Conservation (phyloP, 2,113 vertebrate species). For the Crotalus horridus region DNA sequence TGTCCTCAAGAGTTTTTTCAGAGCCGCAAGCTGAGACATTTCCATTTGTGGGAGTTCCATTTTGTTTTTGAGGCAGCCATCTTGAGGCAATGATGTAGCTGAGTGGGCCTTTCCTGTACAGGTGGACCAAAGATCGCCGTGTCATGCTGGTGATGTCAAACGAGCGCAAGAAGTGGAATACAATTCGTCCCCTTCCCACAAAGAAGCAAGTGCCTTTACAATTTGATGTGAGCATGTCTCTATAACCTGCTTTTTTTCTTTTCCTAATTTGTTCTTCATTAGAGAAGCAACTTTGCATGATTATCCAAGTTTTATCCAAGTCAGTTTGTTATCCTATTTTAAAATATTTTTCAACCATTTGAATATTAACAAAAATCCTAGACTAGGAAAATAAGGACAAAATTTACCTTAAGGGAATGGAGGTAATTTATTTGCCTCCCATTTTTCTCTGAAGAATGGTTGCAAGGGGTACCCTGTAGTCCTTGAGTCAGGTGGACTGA, state of each 20-base stretch:
- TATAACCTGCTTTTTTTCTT: slow-evolving; percentile 20
- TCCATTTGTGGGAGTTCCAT: background rate
- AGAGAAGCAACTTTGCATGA: background rate
- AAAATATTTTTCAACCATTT: background rate
- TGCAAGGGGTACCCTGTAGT: too few species aligned
- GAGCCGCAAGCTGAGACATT: background rate
- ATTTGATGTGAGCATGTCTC: slow-evolving; percentile 86
- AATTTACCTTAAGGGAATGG: background rate
- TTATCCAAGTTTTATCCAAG: background rate
- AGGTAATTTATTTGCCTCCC: background rate
- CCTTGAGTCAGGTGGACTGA: background rate
- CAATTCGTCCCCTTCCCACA: slow-evolving; percentile 87
- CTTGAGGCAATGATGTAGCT: slow-evolving; percentile 32
- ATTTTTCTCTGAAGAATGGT: background rate
- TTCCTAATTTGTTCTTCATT: background rate
- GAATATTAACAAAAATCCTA: background rate
- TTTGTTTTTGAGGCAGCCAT: background rate
- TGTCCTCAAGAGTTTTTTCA: background rate
- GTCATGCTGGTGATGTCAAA: slow-evolving; percentile 90
- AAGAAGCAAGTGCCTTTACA: slow-evolving; percentile 97
- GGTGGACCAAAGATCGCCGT: slow-evolving; percentile 92
- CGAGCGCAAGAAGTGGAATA: slow-evolving; percentile 94
- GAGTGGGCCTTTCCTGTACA: slow-evolving; percentile 58
- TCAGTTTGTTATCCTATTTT: background rate
- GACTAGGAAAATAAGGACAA: background rate